Evolutionary conservation across 1,140 invertebrate genomes (phyloP), one percentile per base, ranked within the genome.

Genomic region (Zaprionus ghesquierei): DNA sequence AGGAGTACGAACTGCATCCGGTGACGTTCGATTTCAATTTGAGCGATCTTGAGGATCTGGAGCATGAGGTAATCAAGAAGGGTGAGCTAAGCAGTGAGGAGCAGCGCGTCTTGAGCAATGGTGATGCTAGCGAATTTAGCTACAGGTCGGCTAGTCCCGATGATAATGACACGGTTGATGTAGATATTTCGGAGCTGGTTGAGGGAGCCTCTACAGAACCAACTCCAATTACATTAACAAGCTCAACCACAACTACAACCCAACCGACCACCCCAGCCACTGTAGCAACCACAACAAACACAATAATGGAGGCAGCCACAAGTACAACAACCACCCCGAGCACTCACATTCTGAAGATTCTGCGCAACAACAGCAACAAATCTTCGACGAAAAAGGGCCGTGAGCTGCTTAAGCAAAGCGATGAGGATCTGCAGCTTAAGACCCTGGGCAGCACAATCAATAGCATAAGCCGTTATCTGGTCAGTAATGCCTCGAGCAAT

Each of bases 1-100:
- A 91, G 56, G 87, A 86, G 1, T 87, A 78, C 25, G 90, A 91
- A 27, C 65, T 90, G 53, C 90, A 91, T 66, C 85, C 90, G 5
- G 90, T 91, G 0, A 90, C 90, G 12, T 92, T 92, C 20, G 90
- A 92, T 54, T 92, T 92, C 6, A 92, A 92, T 65, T 55, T 92
- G 41, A 89, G 90, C 3, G 90, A 92, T 54, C 69, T 92, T 1
- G 90, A 92, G 66, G 90, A 92, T 69, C 58, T 91, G 18, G 81
- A 91, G 59, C 84, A 89, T 18, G 86, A 90, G 69, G 63, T 81
- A 9, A 90, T 90, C 53, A 82, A 89, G n/a, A 89, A 85, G 65
- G 89, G 80, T 2, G 89, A 90, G 41, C 72, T 81, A 0, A 81
- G 44, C 56, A 82, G 72, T 18, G 71, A 80, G 50, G 81, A 84